Conservation (phyloP, 2,113 vertebrate genomes). For the Pollachius pollachius region DNA sequence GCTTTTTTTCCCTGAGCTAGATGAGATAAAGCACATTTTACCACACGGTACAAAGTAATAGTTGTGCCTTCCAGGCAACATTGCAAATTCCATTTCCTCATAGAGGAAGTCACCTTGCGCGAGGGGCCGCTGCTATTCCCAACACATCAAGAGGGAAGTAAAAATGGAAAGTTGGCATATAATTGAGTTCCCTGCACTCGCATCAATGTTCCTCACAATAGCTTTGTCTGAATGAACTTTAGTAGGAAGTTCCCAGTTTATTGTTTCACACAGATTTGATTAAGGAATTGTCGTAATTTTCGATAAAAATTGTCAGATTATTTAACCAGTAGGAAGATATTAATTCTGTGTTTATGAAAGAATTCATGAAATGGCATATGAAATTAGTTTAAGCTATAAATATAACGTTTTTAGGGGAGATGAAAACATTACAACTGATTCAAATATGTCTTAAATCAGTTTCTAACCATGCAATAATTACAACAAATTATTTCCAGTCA, state of each 20-base stretch:
- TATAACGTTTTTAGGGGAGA: too few relatives aligned
- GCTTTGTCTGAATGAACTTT: slow-evolving; percentile 31
- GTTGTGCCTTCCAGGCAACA: slow-evolving; percentile 47
- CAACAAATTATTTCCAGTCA: too few relatives aligned
- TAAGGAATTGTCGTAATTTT: too few relatives aligned
- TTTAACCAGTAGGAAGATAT: too few relatives aligned
- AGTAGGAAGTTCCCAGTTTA: slow-evolving; percentile 22
- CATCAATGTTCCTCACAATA: slow-evolving; percentile 35
- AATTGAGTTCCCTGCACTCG: slow-evolving; percentile 25
- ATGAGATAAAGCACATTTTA: slow-evolving; percentile 49
- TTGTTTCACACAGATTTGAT: background rate
- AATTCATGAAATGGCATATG: too few relatives aligned
- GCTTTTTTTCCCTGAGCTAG: slow-evolving; percentile 17
- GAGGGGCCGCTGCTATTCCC: slow-evolving; percentile 50
- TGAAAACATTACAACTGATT: too few relatives aligned
- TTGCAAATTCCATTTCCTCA: slow-evolving; percentile 69
- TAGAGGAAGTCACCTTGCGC: slow-evolving; percentile 67
- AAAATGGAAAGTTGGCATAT: slow-evolving; percentile 60
- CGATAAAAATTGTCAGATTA: too few relatives aligned
- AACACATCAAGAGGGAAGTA: slow-evolving; percentile 62
- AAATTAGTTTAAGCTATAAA: too few relatives aligned
- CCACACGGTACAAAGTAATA: slow-evolving; percentile 49
- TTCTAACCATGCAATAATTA: too few relatives aligned
- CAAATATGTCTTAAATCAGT: too few relatives aligned
- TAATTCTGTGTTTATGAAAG: too few relatives aligned